A percentile compares a stretch with the other conserved stretches of the same genome.
phyloP scores from a whole-genome alignment of 2,113 vertebrate genomes.

The Coptodon rendalli region DNA sequence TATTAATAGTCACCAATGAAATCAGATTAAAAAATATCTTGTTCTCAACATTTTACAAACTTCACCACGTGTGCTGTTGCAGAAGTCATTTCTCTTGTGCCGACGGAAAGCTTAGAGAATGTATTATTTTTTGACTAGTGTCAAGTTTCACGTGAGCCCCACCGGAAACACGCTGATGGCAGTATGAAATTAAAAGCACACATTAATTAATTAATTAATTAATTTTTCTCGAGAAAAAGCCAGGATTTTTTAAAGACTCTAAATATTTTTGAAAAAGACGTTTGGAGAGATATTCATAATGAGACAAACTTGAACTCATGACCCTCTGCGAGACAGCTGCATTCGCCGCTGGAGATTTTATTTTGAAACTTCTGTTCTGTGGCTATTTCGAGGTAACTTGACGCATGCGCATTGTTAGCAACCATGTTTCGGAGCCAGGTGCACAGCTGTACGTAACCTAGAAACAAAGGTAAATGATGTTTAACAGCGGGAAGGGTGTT shows the following conservation, averaged over 20 bases:
- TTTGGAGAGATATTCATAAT: not conserved
- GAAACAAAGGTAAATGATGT: not conserved
- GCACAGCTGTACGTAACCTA: not conserved
- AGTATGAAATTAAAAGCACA: not conserved
- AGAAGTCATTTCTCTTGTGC: not conserved
- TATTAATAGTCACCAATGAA: not conserved
- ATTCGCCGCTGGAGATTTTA: not conserved
- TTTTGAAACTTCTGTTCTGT: not conserved
- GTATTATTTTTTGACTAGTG: not conserved
- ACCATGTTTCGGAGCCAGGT: constrained; percentile 8
- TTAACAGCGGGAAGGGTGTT: accelerated
- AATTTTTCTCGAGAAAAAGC: not conserved
- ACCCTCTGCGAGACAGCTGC: not conserved
- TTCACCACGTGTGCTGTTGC: not conserved
- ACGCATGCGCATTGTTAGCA: not conserved
- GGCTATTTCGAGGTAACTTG: not conserved
- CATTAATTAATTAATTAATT: not conserved
- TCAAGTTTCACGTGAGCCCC: not conserved
- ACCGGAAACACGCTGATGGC: not conserved
- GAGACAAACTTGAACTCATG: not conserved
- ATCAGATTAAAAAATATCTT: not conserved
- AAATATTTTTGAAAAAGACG: not conserved
- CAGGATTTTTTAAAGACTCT: not conserved
- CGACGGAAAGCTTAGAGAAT: not conserved
- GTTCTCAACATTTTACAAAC: not conserved